Base-by-base conservation (phyloP, 92 coral and sea anemone genomes). In the Palythoa grandiflora region DNA sequence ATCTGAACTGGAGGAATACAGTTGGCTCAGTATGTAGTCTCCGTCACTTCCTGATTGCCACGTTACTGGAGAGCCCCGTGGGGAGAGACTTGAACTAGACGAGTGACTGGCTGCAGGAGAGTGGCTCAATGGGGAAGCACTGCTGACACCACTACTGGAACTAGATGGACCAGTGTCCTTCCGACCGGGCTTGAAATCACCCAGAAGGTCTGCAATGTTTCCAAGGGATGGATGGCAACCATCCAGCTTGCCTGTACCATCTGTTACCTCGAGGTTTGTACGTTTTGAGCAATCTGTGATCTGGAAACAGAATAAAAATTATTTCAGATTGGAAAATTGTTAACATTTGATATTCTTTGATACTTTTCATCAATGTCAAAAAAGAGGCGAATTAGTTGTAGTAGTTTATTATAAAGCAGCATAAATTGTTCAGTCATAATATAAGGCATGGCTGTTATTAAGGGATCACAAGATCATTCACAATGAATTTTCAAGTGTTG, bases 101-200 rank as follows among this genome's bases (percentile, higher is more conserved):
- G 98, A 93, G 78, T 95, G 96, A 71, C 96, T 93, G 21, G 95
- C 97, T 19, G 96, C 92, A 6, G 99, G 99, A 36, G 99, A 97
- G 91, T 91, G 99, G 60, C 98, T 95, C 15, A 94, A 93, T n/a
- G 99, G 98, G 54, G 99, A 97, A 50, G 94, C 92, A 86, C 99
- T 95, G 85, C 99, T 95, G 80, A 97, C 99, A 37, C 99, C 99
- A 61, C 99, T 97, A 77, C 98, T 95, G 72, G 90, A 91, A 73
- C 96, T 95, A 0, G 96, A 93, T 78, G 91, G 77, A 28, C 91
- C 80, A 40, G 96, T 89, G 87, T 95, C 98, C 79, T 95, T 95
- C 68, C 96, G 84, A 19, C 77, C 16, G 1, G 63, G 20, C 70
- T 87, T 90, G 87, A 66, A 85, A n/a, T 79, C 90, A 39, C 91